Evolutionary conservation across 2,797 vertebrate genomes (phyloP).

Genomic region (Macroramphosus scolopax): DNA sequence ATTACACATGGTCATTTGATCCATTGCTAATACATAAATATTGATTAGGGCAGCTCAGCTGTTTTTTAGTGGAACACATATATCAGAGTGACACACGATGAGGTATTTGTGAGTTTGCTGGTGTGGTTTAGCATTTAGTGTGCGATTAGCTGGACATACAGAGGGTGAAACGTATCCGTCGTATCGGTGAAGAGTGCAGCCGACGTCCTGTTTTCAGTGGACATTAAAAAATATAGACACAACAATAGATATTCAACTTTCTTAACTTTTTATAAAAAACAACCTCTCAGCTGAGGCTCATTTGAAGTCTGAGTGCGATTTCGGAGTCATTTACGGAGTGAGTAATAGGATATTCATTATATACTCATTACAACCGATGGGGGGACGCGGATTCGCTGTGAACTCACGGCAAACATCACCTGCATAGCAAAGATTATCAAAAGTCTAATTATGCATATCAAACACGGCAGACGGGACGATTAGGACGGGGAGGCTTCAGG

Average conservation of each 20-base stretch:
- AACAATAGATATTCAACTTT: too few relatives aligned
- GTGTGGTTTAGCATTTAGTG: too few relatives aligned
- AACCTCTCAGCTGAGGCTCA: too few relatives aligned
- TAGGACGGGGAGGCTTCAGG: slow-evolving; percentile 61
- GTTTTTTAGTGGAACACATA: neutral
- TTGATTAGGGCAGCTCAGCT: slow-evolving; percentile 1
- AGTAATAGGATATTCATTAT: slow-evolving; percentile 17
- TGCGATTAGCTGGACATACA: too few relatives aligned
- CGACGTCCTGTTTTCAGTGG: too few relatives aligned
- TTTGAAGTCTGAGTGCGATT: too few relatives aligned
- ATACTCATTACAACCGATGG: slow-evolving; percentile 16
- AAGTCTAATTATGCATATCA: slow-evolving; percentile 79
- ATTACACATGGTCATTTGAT: neutral
- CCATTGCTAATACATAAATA: slow-evolving; percentile 2
- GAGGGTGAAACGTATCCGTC: too few relatives aligned
- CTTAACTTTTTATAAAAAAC: too few relatives aligned
- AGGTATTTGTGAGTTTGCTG: too few relatives aligned
- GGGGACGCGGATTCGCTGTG: slow-evolving; percentile 35
- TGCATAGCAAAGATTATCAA: slow-evolving; percentile 75
- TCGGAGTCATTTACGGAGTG: too few relatives aligned
- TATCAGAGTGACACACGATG: neutral
- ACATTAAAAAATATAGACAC: too few relatives aligned
- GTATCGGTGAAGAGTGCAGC: too few relatives aligned
- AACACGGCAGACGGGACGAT: slow-evolving; percentile 73
- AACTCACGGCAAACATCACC: slow-evolving; percentile 69